Evolutionary conservation across 2,113 vertebrate species (phyloP), one percentile per base, ranked within the genome.

Genomic region (Podocnemis expansa): DNA sequence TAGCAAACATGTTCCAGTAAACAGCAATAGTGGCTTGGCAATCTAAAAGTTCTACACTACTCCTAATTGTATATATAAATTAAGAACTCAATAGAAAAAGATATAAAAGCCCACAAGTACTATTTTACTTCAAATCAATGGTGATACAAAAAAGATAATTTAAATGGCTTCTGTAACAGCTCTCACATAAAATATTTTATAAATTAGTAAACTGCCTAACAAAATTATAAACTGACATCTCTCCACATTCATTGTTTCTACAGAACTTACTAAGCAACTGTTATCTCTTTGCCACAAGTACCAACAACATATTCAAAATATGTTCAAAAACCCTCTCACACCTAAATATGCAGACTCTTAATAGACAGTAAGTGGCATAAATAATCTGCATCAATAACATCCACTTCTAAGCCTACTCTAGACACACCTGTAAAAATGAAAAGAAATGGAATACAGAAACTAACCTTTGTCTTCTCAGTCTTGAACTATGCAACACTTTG

Each of bases 21-120:
- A 52, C 29, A 86, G 78, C 89, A 90, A 84, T 87, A 95, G 89
- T 22, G 86, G 87, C 89, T 45, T 80, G 87, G 92, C 87, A 94
- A 93, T 51, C 87, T 80, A 49, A 14, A 93, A 90, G 91, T 25
- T 90, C 60, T 21, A 58, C 34, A 29, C 41, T 3, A 58, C 81
- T 87, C 81, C 78, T 91, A 75, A 58, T 47, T 87, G 91, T 84
- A 55, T 55, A 27, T 2, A 84, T 78, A 70, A 95, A 60, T 34
- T n/a, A 90, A 92, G 49, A 93, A 84, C 80, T 63, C 41, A 76
- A 80, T 13, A 55, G 47, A 90, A 78, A 93, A 86, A 94, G 43
- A 91, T 19, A 79, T 2, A 76, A 93, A 87, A 94, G 45, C 45
- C 83, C 60, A 79, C 6, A 91, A 89, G 51, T 5, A 75, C 12